Percentiles rank a stretch among this genome's conserved stretches.
These are phyloP conservation scores for Ericerus pela DNA, from an alignment of 1,140 invertebrate genomes.

Conservation along the genomic window DNA sequence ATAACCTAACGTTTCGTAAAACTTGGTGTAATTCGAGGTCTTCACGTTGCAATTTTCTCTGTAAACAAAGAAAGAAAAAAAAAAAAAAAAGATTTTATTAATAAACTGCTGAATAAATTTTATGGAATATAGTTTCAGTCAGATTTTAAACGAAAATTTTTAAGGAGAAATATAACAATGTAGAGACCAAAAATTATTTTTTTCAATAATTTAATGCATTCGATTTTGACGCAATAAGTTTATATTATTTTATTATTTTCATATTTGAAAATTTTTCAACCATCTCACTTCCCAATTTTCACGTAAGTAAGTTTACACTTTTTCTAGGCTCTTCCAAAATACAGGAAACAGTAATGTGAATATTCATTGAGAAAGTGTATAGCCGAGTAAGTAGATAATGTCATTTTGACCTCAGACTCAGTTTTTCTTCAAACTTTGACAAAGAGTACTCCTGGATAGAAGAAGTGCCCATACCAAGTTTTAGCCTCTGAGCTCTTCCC, in stretches of 20 bases:
- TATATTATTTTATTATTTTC: background rate
- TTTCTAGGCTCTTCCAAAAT: too few species aligned
- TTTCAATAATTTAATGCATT: background rate
- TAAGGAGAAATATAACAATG: background rate
- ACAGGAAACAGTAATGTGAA: too few species aligned
- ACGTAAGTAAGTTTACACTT: too few species aligned
- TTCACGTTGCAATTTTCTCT: constrained; percentile 8
- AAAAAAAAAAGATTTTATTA: background rate
- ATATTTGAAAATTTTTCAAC: too few species aligned
- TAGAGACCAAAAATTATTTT: background rate
- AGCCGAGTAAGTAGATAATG: too few species aligned
- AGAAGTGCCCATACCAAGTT: too few species aligned
- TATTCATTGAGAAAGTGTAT: too few species aligned
- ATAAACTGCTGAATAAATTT: background rate
- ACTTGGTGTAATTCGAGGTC: constrained; percentile 3
- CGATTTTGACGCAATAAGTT: background rate
- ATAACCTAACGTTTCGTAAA: constrained; percentile 8
- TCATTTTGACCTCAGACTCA: too few species aligned
- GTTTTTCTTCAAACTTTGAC: too few species aligned
- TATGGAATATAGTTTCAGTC: background rate
- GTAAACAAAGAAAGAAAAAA: background rate
- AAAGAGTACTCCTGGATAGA: too few species aligned
- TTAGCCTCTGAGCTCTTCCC: too few species aligned
- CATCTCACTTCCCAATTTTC: too few species aligned
- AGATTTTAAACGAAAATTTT: background rate